Conservation (phyloP, 2,888 invertebrate genomes). For the Agrochola macilenta region DNA sequence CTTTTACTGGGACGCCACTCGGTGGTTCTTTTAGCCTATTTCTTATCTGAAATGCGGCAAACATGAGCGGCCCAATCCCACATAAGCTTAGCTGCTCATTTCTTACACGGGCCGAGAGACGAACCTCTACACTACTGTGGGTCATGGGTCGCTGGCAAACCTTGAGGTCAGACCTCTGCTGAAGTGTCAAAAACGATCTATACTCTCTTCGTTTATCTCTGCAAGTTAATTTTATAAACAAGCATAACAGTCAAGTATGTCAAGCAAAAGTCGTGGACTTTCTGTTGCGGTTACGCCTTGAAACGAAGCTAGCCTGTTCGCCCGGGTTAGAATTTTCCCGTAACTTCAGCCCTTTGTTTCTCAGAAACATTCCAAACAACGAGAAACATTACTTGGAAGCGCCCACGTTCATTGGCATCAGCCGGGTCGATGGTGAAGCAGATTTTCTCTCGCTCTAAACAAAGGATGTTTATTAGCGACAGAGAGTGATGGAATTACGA, state of each 20-base stretch:
- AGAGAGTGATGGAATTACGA: background rate
- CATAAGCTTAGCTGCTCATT: background rate
- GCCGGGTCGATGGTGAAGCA: background rate
- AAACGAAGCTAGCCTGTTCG: background rate
- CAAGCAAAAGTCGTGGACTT: background rate
- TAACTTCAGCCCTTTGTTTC: background rate
- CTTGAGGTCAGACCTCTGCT: background rate
- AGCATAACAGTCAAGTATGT: background rate
- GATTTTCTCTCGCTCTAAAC: background rate
- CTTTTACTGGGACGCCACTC: background rate
- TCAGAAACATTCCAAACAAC: background rate
- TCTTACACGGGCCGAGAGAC: background rate
- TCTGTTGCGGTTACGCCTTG: background rate
- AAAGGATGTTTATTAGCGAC: background rate
- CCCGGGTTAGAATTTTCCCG: background rate
- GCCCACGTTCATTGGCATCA: background rate
- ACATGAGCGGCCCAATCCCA: no score
- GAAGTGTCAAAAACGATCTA: background rate
- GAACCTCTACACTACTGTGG: no score
- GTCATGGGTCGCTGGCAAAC: background rate
- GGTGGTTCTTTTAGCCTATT: background rate
- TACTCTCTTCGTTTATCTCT: background rate
- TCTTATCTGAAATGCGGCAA: background rate
- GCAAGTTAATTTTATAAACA: background rate
- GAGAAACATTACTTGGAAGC: background rate